These are phyloP conservation scores for Amphiduros pacificus DNA, from an alignment of 2,888 invertebrate species.

Conservation along the genomic window DNA sequence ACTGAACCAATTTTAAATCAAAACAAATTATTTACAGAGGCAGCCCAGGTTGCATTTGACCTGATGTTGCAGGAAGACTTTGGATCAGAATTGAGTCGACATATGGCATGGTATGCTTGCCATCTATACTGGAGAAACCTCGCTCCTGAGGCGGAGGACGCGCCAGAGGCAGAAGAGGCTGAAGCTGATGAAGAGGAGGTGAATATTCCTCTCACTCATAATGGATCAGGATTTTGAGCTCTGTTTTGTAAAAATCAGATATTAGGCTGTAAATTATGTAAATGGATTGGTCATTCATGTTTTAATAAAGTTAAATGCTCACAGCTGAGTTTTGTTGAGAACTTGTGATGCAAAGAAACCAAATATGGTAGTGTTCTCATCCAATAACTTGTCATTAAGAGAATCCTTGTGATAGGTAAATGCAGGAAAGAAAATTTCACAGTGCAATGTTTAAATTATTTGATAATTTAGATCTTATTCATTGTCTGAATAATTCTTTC, in stretches of 20 bases:
- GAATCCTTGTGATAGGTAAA: neutral
- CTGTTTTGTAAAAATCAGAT: neutral
- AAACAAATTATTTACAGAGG: conserved; percentile 58
- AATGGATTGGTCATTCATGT: neutral
- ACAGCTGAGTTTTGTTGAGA: neutral
- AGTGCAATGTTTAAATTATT: neutral
- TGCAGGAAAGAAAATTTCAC: neutral
- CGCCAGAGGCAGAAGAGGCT: neutral
- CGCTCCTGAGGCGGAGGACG: neutral
- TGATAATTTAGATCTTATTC: neutral
- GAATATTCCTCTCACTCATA: neutral
- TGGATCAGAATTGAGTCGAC: conserved; percentile 70
- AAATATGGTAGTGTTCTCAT: no score
- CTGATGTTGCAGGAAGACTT: conserved; percentile 89
- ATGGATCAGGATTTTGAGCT: neutral
- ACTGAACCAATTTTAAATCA: neutral
- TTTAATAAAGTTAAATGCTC: neutral
- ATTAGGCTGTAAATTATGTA: neutral
- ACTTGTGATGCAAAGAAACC: no score
- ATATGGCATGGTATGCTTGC: conserved; percentile 75
- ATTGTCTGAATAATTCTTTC: neutral
- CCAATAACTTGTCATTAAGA: no score
- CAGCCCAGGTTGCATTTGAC: conserved; percentile 76
- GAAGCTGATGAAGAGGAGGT: neutral
- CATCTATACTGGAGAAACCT: conserved; percentile 65